Percentiles rank a stretch among this genome's conserved stretches.
Evolutionary conservation across 2,888 invertebrate species (phyloP).

Genomic region (Calameuta idolon): DNA sequence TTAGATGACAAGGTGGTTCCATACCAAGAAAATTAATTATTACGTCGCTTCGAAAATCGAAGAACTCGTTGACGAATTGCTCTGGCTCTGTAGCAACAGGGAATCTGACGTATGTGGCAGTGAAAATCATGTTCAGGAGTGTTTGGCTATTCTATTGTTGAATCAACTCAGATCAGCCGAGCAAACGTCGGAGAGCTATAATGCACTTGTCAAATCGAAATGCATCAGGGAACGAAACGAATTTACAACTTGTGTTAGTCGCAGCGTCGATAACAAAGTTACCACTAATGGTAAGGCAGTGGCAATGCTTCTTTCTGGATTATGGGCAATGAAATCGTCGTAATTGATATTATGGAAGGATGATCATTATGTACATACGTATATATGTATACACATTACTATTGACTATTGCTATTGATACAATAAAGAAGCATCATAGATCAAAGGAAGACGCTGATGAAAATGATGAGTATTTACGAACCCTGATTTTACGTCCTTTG

Average conservation of each 20-base stretch:
- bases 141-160: not conserved
- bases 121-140: not conserved
- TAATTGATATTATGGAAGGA: not conserved
- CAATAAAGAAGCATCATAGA: not conserved
- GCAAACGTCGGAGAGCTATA: not conserved
- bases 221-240: not conserved
- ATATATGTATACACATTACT: not conserved
- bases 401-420: not conserved
- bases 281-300: not conserved
- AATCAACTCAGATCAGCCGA: not conserved
- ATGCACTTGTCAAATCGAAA: fast-evolving
- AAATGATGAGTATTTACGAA: not conserved
- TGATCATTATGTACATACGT: not conserved
- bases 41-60: no score
- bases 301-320: not conserved
- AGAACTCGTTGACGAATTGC: not conserved
- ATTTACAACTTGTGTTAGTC: not conserved
- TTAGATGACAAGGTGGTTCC: not conserved
- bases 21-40: not conserved
- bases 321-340: not conserved
- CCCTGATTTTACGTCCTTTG: not conserved
- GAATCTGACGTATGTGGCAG: not conserved
- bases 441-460: not conserved
- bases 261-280: not conserved
- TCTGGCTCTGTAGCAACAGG: not conserved